phyloP scores from a whole-genome alignment of 2,888 invertebrate species.

The Piscicola geometra region DNA sequence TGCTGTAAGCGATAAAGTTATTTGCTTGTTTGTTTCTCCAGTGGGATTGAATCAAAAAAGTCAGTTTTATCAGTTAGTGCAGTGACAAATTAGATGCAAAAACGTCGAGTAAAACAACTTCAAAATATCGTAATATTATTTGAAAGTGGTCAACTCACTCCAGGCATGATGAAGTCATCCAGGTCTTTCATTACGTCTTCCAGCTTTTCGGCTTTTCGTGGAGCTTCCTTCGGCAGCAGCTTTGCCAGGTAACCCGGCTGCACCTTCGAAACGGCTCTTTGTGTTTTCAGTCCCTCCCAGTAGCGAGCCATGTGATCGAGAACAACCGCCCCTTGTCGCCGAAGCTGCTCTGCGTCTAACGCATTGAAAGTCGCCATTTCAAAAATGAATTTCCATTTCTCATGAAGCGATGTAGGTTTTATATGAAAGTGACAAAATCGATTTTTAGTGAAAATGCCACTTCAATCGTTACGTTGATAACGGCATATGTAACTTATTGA shows the following conservation, averaged over 20 bases:
- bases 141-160: slow-evolving; percentile 40
- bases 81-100: too few relatives aligned
- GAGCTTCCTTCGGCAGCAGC: slow-evolving; percentile 49
- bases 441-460: too few relatives aligned
- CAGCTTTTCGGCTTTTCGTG: slow-evolving; percentile 46
- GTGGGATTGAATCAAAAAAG: too few relatives aligned
- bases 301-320: slow-evolving; percentile 43
- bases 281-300: slow-evolving; percentile 36
- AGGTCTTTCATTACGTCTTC: slow-evolving; percentile 42
- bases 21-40: too few relatives aligned
- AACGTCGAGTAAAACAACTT: too few relatives aligned
- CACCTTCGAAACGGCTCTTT: slow-evolving; percentile 39
- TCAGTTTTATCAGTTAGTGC: too few relatives aligned
- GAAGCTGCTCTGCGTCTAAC: slow-evolving; percentile 41
- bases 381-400: too few relatives aligned
- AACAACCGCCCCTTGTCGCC: slow-evolving; percentile 39
- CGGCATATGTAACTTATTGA: too few relatives aligned
- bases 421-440: too few relatives aligned
- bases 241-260: slow-evolving; percentile 43
- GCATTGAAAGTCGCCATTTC: background rate
- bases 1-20: too few relatives aligned
- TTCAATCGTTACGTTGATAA: too few relatives aligned
- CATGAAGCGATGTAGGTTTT: too few relatives aligned
- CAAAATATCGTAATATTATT: background rate
- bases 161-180: slow-evolving; percentile 44